A percentile compares a stretch with the other conserved stretches of the same genome.
Conservation (phyloP, 2,113 vertebrate genomes). For the Tragelaphus strepsiceros region DNA sequence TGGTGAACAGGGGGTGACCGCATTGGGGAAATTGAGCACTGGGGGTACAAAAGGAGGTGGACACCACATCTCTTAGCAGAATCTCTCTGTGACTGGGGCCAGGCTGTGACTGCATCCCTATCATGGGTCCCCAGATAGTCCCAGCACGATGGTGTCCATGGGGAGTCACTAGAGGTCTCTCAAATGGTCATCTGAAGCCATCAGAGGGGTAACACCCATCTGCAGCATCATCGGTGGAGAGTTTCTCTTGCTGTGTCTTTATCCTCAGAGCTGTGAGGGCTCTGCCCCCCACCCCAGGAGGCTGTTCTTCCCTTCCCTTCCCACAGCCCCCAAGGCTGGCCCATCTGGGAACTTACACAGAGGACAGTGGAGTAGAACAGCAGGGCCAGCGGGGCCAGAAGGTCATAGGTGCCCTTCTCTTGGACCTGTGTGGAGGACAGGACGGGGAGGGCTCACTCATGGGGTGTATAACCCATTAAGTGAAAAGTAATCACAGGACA, state of each 20-base stretch:
- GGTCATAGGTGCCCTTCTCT: constrained; percentile 91
- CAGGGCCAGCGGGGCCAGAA: constrained; percentile 89
- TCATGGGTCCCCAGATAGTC: background rate
- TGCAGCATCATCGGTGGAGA: background rate
- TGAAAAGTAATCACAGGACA: background rate
- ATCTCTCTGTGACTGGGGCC: background rate
- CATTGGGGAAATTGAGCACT: background rate
- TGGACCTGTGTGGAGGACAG: constrained; percentile 84
- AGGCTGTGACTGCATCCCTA: background rate
- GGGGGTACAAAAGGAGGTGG: background rate
- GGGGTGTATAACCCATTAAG: background rate
- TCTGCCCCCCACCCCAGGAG: no score
- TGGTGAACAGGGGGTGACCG: background rate
- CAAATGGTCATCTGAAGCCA: background rate
- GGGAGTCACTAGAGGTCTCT: background rate
- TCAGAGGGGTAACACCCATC: background rate
- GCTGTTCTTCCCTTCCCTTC: background rate
- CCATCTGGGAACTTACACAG: constrained; percentile 80
- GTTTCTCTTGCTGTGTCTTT: background rate
- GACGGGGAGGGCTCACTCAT: background rate
- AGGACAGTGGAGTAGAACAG: constrained; percentile 93
- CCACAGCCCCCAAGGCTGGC: rapidly evolving
- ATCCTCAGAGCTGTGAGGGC: background rate
- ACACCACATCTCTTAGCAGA: background rate
- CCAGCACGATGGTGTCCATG: rapidly evolving